Conservation (phyloP, 2,888 invertebrate species). For the Drymonia ruficornis region DNA sequence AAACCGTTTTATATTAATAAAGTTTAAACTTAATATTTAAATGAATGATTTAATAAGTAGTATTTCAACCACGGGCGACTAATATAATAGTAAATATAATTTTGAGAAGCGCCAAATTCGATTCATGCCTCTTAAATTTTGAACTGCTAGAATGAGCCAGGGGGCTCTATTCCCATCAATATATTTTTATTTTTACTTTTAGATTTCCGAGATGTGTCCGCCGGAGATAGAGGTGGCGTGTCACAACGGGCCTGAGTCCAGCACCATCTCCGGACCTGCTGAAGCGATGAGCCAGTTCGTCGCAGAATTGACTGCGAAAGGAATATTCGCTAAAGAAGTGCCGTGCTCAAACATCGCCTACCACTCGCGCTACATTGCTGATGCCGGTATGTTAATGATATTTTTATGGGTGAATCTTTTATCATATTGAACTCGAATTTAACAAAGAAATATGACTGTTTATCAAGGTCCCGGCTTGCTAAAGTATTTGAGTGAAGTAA, state of each 20-base stretch:
- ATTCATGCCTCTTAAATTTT: too few relatives aligned
- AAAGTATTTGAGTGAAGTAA: conserved; percentile 85
- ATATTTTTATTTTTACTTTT: too few relatives aligned
- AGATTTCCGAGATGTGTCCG: conserved; percentile 73
- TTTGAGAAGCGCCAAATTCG: too few relatives aligned
- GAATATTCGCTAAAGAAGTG: conserved; percentile 73
- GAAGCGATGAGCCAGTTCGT: conserved; percentile 86
- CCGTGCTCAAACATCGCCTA: conserved; percentile 94
- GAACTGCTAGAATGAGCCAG: too few relatives aligned
- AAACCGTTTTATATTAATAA: too few relatives aligned
- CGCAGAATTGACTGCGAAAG: conserved; percentile 60
- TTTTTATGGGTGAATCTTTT: background rate
- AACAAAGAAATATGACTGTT: background rate
- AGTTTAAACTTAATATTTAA: too few relatives aligned
- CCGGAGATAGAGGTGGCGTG: conserved; percentile 90
- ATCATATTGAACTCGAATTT: background rate
- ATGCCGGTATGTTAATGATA: conserved; percentile 72
- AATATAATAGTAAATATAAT: too few relatives aligned
- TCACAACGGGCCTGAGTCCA: conserved; percentile 91
- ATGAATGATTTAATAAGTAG: conserved; percentile 83
- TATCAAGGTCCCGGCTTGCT: conserved; percentile 70
- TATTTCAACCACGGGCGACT: too few relatives aligned
- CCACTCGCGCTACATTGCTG: conserved; percentile 92
- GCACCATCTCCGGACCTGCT: conserved; percentile 91
- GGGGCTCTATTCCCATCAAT: too few relatives aligned